Base-by-base conservation (phyloP, 2,888 invertebrate species). In the Ophioninae sp. region DNA sequence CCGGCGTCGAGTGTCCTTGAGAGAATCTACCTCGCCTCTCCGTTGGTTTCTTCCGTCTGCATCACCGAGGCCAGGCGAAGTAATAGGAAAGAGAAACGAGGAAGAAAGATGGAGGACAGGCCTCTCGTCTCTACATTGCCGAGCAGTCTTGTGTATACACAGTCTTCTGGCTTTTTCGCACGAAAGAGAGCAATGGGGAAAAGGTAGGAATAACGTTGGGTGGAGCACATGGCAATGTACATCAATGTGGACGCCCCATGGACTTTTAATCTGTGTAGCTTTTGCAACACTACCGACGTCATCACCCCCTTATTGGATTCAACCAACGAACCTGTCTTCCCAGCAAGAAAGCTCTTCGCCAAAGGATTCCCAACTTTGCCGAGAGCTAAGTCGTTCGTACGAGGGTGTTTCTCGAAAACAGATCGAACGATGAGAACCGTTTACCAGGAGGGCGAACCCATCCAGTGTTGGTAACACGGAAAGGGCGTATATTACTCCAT, bases 301-400 rank as follows among this genome's bases (percentile, higher is more conserved):
- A 82, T 85, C 85, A 84, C 84, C 82, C 81, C 82, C 83, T 89
- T 89, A 89, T 89, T 88, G 87, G 87, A 88, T 89, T 87, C 85
- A 85, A 79, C 72, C 85, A 83, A 69, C 84, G 85, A 85, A 86
- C 85, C 83, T 86, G 77, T 85, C 84, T 81, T 82, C 58, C 65
- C 65, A 17, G 79, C 79, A 64, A 82, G 84, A 80, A 83, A 83
- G 71, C 67, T 61, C 56, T 44, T 44, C 51, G 39, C 61, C 69
- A 74, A 79, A 81, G 81, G 78, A 85, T 85, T 81, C 81, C 79
- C 85, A 85, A 85, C 85, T 85, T 75, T 20, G 37, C 20, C 69
- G 58, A 56, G 37, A 56, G 65, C 30, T 73, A 61, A 30, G 56
- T 64, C 22, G 71, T 7, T 23, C 71, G 58, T 61, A 74, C 23